phyloP scores from a whole-genome alignment of 2,113 vertebrate species.

The Suricata suricatta region DNA sequence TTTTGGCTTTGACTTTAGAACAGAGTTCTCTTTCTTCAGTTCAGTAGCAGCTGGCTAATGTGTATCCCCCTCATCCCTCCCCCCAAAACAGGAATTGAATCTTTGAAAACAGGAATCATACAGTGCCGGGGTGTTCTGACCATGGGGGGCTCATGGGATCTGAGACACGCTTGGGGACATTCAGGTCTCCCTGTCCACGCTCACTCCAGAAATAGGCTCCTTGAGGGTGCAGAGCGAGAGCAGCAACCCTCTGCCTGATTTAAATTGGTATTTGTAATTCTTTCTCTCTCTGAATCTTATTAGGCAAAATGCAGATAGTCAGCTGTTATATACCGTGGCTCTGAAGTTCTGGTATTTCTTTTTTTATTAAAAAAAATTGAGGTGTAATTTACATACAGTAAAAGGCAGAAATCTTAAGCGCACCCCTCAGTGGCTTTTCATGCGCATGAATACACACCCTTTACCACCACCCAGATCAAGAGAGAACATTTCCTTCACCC shows the following conservation, averaged over 20 bases:
- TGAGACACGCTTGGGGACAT: background rate
- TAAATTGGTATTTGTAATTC: background rate
- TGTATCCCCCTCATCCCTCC: fast-evolving
- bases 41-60: background rate
- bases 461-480: background rate
- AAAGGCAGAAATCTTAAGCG: background rate
- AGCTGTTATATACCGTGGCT: background rate
- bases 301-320: background rate
- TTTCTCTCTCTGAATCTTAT: background rate
- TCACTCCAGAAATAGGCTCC: background rate
- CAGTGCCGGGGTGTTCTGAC: background rate
- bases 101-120: background rate
- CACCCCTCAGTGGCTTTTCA: background rate
- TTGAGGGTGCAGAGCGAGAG: background rate
- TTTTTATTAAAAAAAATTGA: background rate
- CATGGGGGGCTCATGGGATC: background rate
- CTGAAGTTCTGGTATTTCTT: background rate
- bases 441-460: fast-evolving
- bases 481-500: background rate
- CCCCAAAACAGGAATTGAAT: background rate
- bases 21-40: background rate
- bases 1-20: background rate
- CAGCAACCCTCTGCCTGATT: background rate
- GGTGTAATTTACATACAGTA: background rate
- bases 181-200: background rate